Conservation (phyloP, 1,140 invertebrate genomes). For the Heliconius hermathena region DNA sequence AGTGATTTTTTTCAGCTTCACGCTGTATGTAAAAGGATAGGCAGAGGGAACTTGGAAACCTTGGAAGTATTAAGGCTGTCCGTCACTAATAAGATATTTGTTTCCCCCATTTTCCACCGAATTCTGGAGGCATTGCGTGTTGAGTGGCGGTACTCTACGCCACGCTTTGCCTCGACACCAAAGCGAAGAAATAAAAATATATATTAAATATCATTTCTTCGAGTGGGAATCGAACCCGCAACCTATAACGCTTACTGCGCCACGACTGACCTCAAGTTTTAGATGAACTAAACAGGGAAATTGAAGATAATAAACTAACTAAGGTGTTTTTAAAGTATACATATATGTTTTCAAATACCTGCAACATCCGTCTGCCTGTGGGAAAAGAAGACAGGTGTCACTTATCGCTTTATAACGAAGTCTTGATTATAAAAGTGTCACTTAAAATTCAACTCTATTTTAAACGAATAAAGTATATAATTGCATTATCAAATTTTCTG, state of each 20-base stretch:
- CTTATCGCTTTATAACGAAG: slow-evolving; percentile 57
- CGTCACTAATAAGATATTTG: too few relatives aligned
- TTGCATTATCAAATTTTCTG: not conserved
- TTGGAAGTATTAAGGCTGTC: too few relatives aligned
- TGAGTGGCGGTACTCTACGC: too few relatives aligned
- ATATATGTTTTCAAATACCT: slow-evolving; percentile 64
- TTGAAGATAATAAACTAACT: slow-evolving; percentile 42
- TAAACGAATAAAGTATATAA: not conserved
- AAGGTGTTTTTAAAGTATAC: slow-evolving; percentile 38
- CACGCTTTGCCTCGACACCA: too few relatives aligned
- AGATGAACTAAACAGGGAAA: slow-evolving; percentile 10
- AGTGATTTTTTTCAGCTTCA: not conserved
- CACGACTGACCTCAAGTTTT: not conserved
- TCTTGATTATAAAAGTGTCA: slow-evolving; percentile 44
- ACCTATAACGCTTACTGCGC: too few relatives aligned
- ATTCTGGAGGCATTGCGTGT: too few relatives aligned
- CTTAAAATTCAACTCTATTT: slow-evolving; percentile 17
- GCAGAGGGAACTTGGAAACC: too few relatives aligned
- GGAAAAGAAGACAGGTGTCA: slow-evolving; percentile 76
- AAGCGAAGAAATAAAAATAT: too few relatives aligned
- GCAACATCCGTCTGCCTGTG: slow-evolving; percentile 64
- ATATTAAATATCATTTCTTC: not conserved
- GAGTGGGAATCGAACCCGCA: too few relatives aligned
- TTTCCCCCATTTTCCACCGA: too few relatives aligned
- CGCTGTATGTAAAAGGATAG: too few relatives aligned